A percentile compares a stretch with the other conserved stretches of the same genome.
Evolutionary conservation across 1,140 invertebrate genomes (phyloP).

Genomic region (Ostrea edulis): DNA sequence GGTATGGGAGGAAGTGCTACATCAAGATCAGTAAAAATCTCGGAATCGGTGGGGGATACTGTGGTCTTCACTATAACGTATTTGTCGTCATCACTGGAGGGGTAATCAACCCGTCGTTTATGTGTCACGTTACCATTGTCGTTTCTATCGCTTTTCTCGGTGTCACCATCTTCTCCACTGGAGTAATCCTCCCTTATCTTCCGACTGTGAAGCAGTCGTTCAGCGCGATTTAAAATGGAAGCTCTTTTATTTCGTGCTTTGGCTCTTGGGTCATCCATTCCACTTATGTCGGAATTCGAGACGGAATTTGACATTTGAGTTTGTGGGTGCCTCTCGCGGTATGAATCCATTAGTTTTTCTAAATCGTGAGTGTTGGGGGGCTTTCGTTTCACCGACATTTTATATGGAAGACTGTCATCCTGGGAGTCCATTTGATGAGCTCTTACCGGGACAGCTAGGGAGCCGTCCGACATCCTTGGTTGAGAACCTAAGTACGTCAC

Average conservation of each 20-base stretch:
- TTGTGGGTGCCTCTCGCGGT: neutral
- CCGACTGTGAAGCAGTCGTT: slow-evolving; percentile 50
- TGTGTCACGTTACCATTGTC: neutral
- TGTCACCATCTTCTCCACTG: neutral
- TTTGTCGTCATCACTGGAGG: slow-evolving; percentile 53
- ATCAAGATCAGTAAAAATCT: slow-evolving; percentile 24
- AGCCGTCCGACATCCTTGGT: neutral
- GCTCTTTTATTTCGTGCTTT: slow-evolving; percentile 50
- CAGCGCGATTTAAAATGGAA: slow-evolving; percentile 53
- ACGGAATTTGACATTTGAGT: neutral
- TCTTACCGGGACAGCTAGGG: neutral
- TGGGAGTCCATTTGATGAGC: neutral
- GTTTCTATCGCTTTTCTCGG: slow-evolving; percentile 29
- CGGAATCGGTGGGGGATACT: slow-evolving; percentile 44
- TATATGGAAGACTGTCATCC: slow-evolving; percentile 21
- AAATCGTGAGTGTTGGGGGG: neutral
- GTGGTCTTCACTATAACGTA: slow-evolving; percentile 57
- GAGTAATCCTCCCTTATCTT: slow-evolving; percentile 36
- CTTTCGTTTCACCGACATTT: neutral
- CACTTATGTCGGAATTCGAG: slow-evolving; percentile 26
- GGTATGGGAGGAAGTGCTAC: slow-evolving; percentile 48
- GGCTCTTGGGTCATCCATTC: neutral
- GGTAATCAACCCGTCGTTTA: slow-evolving; percentile 30
- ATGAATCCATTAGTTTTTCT: slow-evolving; percentile 8
- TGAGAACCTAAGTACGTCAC: slow-evolving; percentile 35